phyloP scores from a whole-genome alignment of 1,140 invertebrate species.

The Drosophila kurseongensis region DNA sequence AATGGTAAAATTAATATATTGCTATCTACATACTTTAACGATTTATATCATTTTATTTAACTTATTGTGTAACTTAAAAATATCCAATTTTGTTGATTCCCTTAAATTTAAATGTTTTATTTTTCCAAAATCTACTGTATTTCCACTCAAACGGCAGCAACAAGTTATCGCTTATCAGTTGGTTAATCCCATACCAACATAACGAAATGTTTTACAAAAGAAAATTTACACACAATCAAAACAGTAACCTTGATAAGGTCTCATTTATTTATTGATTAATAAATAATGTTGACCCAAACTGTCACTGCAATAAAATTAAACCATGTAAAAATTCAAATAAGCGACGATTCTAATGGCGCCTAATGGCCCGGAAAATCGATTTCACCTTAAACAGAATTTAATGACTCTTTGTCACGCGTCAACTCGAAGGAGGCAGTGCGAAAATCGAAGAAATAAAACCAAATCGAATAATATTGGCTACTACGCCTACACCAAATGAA shows the following conservation, averaged over 20 bases:
- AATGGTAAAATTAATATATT: too few relatives aligned
- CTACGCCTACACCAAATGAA: slow-evolving; percentile 27
- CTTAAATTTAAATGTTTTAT: not conserved
- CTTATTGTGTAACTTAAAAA: too few relatives aligned
- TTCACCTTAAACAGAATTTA: slow-evolving; percentile 60
- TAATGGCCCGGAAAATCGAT: slow-evolving; percentile 70
- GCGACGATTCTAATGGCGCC: slow-evolving; percentile 25
- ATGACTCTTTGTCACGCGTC: slow-evolving; percentile 62
- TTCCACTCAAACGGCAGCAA: not conserved
- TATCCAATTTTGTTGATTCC: too few relatives aligned
- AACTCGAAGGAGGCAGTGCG: slow-evolving; percentile 37
- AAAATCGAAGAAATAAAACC: slow-evolving; percentile 35
- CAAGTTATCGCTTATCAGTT: slow-evolving; percentile 22
- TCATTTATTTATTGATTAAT: slow-evolving; percentile 34
- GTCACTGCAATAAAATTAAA: slow-evolving; percentile 21
- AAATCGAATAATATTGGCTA: slow-evolving; percentile 32
- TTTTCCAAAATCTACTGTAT: not conserved
- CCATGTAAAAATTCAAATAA: slow-evolving; percentile 39
- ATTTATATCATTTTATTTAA: too few relatives aligned
- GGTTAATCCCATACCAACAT: slow-evolving; percentile 23
- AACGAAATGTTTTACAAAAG: slow-evolving; percentile 18
- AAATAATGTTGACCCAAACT: slow-evolving; percentile 13
- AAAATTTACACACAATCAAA: slow-evolving; percentile 18
- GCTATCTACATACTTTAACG: too few relatives aligned
- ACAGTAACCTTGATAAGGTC: slow-evolving; percentile 32